Conservation (phyloP, 2,888 invertebrate species). For the Xestia rhomboidea region DNA sequence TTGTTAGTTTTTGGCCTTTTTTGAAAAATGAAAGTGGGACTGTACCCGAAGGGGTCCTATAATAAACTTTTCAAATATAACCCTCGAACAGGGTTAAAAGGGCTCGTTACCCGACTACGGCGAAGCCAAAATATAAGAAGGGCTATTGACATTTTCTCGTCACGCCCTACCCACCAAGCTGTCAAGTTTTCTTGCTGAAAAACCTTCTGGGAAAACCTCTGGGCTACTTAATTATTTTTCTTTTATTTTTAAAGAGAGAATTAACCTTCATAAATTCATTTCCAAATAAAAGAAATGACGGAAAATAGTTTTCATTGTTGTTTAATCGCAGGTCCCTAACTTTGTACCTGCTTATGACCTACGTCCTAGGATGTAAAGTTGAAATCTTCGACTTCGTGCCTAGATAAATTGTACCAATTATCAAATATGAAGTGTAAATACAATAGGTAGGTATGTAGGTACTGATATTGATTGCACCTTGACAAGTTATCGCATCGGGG, state of each 20-base stretch:
- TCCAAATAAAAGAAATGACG: not conserved
- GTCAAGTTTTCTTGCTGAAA: not conserved
- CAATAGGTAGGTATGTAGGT: not conserved
- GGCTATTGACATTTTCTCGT: too few relatives aligned
- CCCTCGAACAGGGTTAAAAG: too few relatives aligned
- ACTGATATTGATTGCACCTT: slow-evolving; percentile 8
- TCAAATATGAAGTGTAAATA: not conserved
- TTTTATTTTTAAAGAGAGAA: not conserved
- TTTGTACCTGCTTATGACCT: not conserved
- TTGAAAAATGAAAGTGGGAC: too few relatives aligned
- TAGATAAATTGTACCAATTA: not conserved
- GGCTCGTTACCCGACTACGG: too few relatives aligned
- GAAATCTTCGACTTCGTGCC: not conserved
- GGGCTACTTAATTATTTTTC: too few relatives aligned
- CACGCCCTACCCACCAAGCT: not conserved
- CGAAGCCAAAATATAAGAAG: too few relatives aligned
- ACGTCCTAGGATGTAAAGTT: not conserved
- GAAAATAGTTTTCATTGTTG: not conserved
- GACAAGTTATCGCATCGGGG: not conserved
- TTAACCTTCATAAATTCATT: not conserved
- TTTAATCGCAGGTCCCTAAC: not conserved
- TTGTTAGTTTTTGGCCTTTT: too few relatives aligned
- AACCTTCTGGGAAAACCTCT: not conserved
- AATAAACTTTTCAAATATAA: not conserved
- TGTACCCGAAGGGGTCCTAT: not conserved